Evolutionary conservation across 2,888 invertebrate genomes (phyloP), one percentile per base, ranked within the genome.

Genomic region (Drosophila meridionalis): DNA sequence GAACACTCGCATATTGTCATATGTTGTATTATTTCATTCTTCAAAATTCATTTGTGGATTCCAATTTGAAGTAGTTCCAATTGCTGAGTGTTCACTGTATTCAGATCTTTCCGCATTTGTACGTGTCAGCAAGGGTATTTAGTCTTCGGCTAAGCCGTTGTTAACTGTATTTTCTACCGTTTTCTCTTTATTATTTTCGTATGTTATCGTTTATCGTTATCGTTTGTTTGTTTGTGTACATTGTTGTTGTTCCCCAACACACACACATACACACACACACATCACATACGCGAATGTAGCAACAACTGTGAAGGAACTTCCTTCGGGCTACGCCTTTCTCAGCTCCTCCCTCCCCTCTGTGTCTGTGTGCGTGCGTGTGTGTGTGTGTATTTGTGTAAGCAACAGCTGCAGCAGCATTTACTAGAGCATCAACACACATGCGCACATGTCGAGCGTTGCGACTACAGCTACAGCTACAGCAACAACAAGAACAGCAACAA

Each of bases 221-320:
- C 26, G 53, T 52, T 61, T 38, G 55, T 60, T 60, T 14, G 55
- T 50, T 64, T 59, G 58, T 57, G 52, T 69, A 76, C 36, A 64
- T 69, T 77, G 68, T 69, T 74, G 77, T 77, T 74, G 74, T 69
- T 57, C 65, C 62, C 50, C 34, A 43, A 26, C 12, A 53, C 34
- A 36, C 56, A 52, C 34, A 42, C 40, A 40, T 5, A 48, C 55
- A 50, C 38, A 42, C 53, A 47, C 38, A 36, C 60, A 43, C 9
- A 20, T 9, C 20, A 2, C 45, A 5, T 8, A 8, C 36, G n/a
- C 40, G 34, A n/a, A 32, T 50, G 50, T 20, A 57, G 30, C 43
- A n/a, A 55, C 62, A 73, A 67, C 63, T 28, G 32, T 32, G 56
- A 42, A 34, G 36, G 43, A 63, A 32, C 50, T 7, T 34, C 9